Evolutionary conservation across 2,888 invertebrate species (phyloP), one percentile per base, ranked within the genome.

Genomic region (Eulithis prunata): DNA sequence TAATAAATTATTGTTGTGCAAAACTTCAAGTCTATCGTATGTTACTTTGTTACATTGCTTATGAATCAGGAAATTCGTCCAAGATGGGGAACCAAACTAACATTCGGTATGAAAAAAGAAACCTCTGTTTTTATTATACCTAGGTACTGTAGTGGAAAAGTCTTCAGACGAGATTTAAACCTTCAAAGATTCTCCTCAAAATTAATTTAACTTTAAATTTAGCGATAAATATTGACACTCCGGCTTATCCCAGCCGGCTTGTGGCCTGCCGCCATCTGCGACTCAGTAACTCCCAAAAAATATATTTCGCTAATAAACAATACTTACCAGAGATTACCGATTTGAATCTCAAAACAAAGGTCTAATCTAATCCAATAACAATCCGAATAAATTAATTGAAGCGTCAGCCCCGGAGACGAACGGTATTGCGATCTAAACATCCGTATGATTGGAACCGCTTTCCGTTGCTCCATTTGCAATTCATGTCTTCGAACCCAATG

Each of bases 391-490:
- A 81, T 81, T 84, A 85, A 87, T 86, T 85, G 81, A 72, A 74
- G 83, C 83, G 86, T 81, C 83, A 80, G 79, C 76, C 77, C 79
- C 76, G 73, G 71, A 68, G 71, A 73, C 79, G 78, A 76, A 71
- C 73, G 75, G 78, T 81, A 84, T 83, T 84, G 83, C 82, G 79
- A 76, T 76, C 82, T 83, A 83, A 84, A 81, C 81, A 83, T 75
- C 83, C 84, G 83, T 85, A 75, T 85, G 84, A 87, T 86, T 86
- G 82, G 79, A 81, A 78, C 75, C 68, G 74, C 74, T 81, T 82
- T 78, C 78, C 78, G 75, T 81, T 68, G 61, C 79, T 77, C 76
- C 75, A 86, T 88, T 87, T 86, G 86, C 85, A 86, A 85, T 87
- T 86, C 86, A 80, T 82, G 80, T 81, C 76, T 75, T 74, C 75